Evolutionary conservation across 2,888 invertebrate genomes (phyloP).

Genomic region (Pterobdella sp.): DNA sequence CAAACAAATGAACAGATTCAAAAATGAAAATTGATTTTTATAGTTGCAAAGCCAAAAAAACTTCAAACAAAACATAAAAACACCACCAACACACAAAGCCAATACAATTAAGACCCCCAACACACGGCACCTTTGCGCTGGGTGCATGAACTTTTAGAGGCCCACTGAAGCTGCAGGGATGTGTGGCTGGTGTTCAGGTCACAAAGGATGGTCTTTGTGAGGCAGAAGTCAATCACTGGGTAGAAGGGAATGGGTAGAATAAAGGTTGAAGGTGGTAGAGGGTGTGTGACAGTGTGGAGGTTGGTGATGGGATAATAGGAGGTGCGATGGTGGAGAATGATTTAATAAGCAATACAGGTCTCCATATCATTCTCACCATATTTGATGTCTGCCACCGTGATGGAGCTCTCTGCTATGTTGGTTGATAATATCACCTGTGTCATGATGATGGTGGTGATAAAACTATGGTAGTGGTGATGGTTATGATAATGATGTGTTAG

Average conservation of each 20-base stretch:
- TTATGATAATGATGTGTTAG: neutral
- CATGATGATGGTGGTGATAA: slow-evolving; percentile 11
- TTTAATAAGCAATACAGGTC: too few species aligned
- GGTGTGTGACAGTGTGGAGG: neutral
- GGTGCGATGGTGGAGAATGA: neutral
- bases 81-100: neutral
- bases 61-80: neutral
- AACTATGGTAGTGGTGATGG: neutral
- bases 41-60: too few species aligned
- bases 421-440: slow-evolving; percentile 49
- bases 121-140: slow-evolving; percentile 60
- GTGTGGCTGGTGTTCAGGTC: slow-evolving; percentile 72
- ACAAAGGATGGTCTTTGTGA: slow-evolving; percentile 72
- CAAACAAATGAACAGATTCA: too few species aligned
- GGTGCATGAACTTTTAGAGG: slow-evolving; percentile 76
- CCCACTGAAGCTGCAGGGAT: slow-evolving; percentile 73
- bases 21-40: neutral
- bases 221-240: slow-evolving; percentile 81
- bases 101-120: neutral
- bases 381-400: slow-evolving; percentile 52
- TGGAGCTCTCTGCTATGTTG: slow-evolving; percentile 52
- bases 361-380: slow-evolving; percentile 44
- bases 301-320: neutral
- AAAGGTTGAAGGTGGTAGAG: neutral
- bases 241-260: slow-evolving; percentile 14